Evolutionary conservation across 2,113 vertebrate species (phyloP).

Genomic region (Condylura cristata): DNA sequence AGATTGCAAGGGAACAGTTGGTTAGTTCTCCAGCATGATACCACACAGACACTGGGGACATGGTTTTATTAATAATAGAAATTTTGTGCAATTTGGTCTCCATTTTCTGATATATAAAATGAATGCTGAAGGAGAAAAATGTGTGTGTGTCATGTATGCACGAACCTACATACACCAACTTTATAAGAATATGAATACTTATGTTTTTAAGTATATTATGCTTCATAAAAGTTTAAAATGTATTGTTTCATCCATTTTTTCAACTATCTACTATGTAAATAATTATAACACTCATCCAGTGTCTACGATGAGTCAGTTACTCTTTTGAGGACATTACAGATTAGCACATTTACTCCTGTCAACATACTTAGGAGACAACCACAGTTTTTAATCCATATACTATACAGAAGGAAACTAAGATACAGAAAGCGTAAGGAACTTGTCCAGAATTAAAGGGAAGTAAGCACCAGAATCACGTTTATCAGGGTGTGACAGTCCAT

Average conservation of each 20-base stretch:
- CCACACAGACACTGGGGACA: neutral
- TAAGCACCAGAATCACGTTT: neutral
- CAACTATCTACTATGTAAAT: neutral
- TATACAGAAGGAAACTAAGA: neutral
- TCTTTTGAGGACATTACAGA: neutral
- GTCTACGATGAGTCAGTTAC: neutral
- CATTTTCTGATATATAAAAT: constrained; percentile 27
- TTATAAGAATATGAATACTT: neutral
- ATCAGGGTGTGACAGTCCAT: neutral
- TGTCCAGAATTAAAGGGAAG: neutral
- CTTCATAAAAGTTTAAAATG: neutral
- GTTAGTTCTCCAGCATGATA: constrained; percentile 9
- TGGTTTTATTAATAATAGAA: constrained; percentile 38
- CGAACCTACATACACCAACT: neutral
- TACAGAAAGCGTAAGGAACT: neutral
- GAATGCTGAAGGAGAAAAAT: neutral
- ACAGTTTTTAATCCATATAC: neutral
- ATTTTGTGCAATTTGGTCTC: neutral
- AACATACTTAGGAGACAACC: neutral
- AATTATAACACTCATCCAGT: neutral
- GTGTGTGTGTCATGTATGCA: neutral
- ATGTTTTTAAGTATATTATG: neutral
- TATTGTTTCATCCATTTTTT: neutral
- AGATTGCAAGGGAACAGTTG: neutral
- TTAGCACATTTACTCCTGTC: neutral